Conservation (phyloP, 1,140 invertebrate species). For the Araneus ventricosus region DNA sequence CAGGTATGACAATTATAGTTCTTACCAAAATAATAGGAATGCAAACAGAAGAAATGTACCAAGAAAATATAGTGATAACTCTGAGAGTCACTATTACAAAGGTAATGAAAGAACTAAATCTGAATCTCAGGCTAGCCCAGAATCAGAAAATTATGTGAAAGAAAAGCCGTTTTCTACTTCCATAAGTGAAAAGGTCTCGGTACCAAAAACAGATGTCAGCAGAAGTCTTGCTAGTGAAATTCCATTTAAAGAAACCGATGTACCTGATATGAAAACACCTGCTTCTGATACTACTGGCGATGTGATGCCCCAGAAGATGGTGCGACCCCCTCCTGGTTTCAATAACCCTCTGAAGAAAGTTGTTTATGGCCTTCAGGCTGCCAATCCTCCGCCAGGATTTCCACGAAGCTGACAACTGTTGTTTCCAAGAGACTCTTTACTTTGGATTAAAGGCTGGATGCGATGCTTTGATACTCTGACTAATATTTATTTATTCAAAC, state of each 20-base stretch:
- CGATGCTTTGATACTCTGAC: not conserved
- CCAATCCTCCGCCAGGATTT: slow-evolving; percentile 59
- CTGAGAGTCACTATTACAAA: not conserved
- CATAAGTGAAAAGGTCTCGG: not conserved
- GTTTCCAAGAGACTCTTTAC: slow-evolving; percentile 44
- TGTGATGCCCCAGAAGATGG: not conserved
- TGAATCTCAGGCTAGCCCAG: not conserved
- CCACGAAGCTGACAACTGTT: slow-evolving; percentile 59
- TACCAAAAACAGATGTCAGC: not conserved
- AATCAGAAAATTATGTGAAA: not conserved
- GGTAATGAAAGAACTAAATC: not conserved
- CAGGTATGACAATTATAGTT: not conserved
- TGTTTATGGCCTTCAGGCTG: slow-evolving; percentile 42
- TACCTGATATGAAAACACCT: not conserved
- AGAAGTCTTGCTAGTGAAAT: not conserved
- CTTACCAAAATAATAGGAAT: not conserved
- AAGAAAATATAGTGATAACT: slow-evolving; percentile 11
- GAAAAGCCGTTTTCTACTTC: not conserved
- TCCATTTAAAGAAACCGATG: not conserved
- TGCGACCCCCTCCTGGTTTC: slow-evolving; percentile 50
- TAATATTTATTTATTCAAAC: not conserved
- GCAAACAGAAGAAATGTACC: not conserved
- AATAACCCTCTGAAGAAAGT: slow-evolving; percentile 43
- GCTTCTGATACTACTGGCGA: not conserved
- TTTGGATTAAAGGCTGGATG: slow-evolving; percentile 64